Percentiles rank a stretch among this genome's conserved stretches.
Evolutionary conservation across 2,888 invertebrate genomes (phyloP).

Genomic region (Andricus quercusramuli): DNA sequence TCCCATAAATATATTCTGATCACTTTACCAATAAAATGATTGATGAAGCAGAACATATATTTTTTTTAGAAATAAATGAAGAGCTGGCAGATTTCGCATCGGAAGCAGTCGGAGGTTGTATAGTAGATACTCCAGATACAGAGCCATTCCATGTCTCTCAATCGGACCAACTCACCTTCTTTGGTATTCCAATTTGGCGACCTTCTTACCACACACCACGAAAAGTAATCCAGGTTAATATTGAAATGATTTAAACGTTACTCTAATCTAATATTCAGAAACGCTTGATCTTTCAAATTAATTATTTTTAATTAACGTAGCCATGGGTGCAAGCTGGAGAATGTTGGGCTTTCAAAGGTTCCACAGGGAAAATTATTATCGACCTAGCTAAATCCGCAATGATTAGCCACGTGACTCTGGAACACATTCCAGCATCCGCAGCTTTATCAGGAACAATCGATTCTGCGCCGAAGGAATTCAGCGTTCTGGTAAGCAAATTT

Average conservation of each 20-base stretch:
- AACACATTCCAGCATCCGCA: conserved; percentile 80
- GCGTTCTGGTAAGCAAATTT: conserved; percentile 62
- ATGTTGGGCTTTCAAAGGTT: conserved; percentile 83
- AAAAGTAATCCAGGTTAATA: conserved; percentile 67
- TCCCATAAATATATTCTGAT: not conserved
- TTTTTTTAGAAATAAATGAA: conserved; percentile 45
- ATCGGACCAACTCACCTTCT: conserved; percentile 58
- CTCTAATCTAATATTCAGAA: not conserved
- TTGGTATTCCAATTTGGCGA: conserved; percentile 69
- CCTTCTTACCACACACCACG: conserved; percentile 67
- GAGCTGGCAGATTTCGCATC: conserved; percentile 71
- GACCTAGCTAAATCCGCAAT: conserved; percentile 75
- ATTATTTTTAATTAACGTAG: conserved; percentile 46
- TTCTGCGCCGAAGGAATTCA: conserved; percentile 81
- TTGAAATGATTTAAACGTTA: not conserved
- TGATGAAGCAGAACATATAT: not conserved
- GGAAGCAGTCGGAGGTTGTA: conserved; percentile 67
- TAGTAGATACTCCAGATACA: conserved; percentile 72
- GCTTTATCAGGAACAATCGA: conserved; percentile 80
- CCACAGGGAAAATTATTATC: conserved; percentile 75
- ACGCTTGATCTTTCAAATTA: not conserved
- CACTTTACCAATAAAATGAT: not conserved
- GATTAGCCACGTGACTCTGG: conserved; percentile 80
- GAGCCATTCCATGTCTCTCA: conserved; percentile 59
- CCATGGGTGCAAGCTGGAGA: conserved; percentile 79